Percentiles rank a stretch among this genome's conserved stretches.
These are phyloP conservation scores for Siphlonurus alternatus DNA, from an alignment of 2,888 invertebrate genomes.

Conservation along the genomic window DNA sequence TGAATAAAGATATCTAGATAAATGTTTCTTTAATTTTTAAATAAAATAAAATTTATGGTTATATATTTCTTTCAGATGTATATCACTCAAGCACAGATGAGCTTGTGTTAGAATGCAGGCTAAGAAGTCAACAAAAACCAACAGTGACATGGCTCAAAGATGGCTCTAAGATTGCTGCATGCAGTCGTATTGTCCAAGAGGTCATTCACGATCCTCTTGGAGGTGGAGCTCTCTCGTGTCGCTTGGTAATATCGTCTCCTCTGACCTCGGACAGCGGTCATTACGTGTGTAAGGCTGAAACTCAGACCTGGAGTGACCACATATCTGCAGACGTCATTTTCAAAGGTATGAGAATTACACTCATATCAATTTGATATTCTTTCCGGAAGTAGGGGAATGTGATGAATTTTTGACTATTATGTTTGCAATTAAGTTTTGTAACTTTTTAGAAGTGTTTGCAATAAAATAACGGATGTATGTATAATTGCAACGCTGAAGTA, in stretches of 20 bases:
- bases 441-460: too few species aligned
- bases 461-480: too few species aligned
- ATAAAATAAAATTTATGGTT: too few species aligned
- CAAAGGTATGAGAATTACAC: conserved; percentile 32
- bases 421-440: too few species aligned
- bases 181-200: conserved; percentile 43
- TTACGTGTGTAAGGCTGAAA: conserved; percentile 60
- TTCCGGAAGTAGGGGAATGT: too few species aligned
- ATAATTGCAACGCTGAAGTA: too few species aligned
- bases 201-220: conserved; percentile 52
- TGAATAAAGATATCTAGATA: too few species aligned
- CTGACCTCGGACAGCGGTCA: conserved; percentile 47
- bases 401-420: too few species aligned
- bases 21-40: too few species aligned
- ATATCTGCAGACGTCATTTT: conserved; percentile 46
- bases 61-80: conserved; percentile 34
- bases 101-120: conserved; percentile 58
- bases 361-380: too few species aligned
- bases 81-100: conserved; percentile 57
- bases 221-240: conserved; percentile 26
- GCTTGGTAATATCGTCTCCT: conserved; percentile 47
- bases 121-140: conserved; percentile 56
- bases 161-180: conserved; percentile 34
- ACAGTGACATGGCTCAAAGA: conserved; percentile 62
- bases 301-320: conserved; percentile 52